Evolutionary conservation across 2,888 invertebrate genomes (phyloP).

Genomic region (Bellardia pandia): DNA sequence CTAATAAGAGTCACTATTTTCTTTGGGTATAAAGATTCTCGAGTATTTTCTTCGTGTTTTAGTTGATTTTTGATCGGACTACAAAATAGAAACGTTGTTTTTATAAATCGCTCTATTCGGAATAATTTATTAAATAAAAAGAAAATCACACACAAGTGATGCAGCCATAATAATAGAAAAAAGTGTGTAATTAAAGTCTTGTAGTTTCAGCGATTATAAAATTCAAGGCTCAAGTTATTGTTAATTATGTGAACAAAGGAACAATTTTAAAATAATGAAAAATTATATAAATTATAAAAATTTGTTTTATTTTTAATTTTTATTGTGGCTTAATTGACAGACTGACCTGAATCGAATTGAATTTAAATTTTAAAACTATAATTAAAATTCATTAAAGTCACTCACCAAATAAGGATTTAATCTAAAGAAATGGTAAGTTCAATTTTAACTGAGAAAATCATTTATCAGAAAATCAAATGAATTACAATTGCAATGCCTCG

Average conservation of each 20-base stretch:
- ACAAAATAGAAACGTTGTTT: slow-evolving; percentile 46
- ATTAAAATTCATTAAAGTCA: slow-evolving; percentile 17
- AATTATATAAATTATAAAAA: neutral
- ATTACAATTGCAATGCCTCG: slow-evolving; percentile 64
- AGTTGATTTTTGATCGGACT: slow-evolving; percentile 61
- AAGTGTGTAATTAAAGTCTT: slow-evolving; percentile 9
- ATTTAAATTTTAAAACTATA: neutral
- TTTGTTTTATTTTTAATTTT: neutral
- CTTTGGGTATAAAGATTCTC: slow-evolving; percentile 60
- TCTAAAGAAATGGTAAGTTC: slow-evolving; percentile 65
- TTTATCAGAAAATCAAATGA: neutral
- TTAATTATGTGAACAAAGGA: slow-evolving; percentile 25
- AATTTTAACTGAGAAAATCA: neutral
- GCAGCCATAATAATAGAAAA: slow-evolving; percentile 9
- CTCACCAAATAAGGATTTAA: neutral
- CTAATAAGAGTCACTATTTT: slow-evolving; percentile 42
- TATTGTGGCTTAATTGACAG: neutral
- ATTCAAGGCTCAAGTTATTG: slow-evolving; percentile 28
- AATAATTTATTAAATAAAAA: slow-evolving; percentile 1
- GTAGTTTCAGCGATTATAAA: slow-evolving; percentile 20
- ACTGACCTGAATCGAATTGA: slow-evolving; percentile 7
- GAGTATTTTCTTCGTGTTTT: slow-evolving; percentile 43
- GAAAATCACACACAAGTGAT: slow-evolving; percentile 2
- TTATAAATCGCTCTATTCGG: slow-evolving; percentile 7
- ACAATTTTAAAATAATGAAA: neutral